These are phyloP conservation scores for Drosophila pectinifera DNA, from an alignment of 1,140 invertebrate species.

Conservation along the genomic window DNA sequence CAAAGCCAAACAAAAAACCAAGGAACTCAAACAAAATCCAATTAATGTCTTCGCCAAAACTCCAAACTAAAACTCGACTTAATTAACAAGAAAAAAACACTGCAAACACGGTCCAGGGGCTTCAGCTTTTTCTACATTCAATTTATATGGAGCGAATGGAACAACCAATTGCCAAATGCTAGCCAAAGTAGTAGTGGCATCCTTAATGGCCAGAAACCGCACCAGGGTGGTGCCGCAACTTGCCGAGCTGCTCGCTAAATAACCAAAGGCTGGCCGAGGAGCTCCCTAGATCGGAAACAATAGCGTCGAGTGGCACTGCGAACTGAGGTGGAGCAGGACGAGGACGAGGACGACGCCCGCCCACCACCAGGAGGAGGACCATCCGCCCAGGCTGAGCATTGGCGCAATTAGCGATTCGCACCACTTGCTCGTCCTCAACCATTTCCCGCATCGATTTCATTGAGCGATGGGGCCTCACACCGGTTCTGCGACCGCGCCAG, in stretches of 20 bases:
- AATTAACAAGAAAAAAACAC: background rate
- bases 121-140: conserved; percentile 1
- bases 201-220: conserved; percentile 39
- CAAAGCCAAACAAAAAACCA: conserved; percentile 1
- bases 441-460: conserved; percentile 98
- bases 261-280: conserved; percentile 14
- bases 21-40: conserved; percentile 8
- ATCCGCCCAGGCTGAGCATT: conserved; percentile 50
- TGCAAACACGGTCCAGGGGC: conserved; percentile 3
- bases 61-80: conserved; percentile 13
- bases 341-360: conserved; percentile 1
- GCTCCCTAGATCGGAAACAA: conserved; percentile 22
- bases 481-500: conserved; percentile 97
- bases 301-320: conserved; percentile 1
- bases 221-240: conserved; percentile 15
- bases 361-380: background rate
- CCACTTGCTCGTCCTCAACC: conserved; percentile 86
- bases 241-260: conserved; percentile 15
- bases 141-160: conserved; percentile 5
- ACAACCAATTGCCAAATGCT: conserved; percentile 39
- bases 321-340: conserved; percentile 3
- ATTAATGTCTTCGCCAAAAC: conserved; percentile 27
- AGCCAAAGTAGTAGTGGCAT: conserved; percentile 13
- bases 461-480: conserved; percentile 97
- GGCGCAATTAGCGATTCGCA: conserved; percentile 75